Conservation (phyloP, 2,113 vertebrate genomes). For the Poicephalus meyeri region DNA sequence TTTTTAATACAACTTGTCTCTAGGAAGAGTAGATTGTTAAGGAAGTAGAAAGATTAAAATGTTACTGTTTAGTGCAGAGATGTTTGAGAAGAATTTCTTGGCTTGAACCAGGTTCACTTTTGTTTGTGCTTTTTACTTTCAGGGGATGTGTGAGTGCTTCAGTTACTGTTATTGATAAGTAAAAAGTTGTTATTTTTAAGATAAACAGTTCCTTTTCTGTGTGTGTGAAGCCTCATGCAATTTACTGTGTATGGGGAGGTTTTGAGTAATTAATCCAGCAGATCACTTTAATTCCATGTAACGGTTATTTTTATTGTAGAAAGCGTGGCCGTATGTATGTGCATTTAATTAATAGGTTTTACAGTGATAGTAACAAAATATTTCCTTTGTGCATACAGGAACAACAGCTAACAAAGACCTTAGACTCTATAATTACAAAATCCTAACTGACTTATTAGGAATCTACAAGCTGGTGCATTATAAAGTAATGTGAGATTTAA, state of each 20-base stretch:
- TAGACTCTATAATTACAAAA: slow-evolving; percentile 14
- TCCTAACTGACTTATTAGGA: slow-evolving; percentile 24
- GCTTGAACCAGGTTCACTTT: not conserved
- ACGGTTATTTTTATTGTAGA: not conserved
- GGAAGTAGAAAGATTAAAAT: not conserved
- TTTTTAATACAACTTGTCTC: not conserved
- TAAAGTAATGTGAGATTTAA: not conserved
- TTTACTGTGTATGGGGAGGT: not conserved
- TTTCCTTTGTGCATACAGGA: slow-evolving; percentile 1
- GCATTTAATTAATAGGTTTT: not conserved
- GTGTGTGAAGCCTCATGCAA: not conserved
- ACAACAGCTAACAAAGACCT: slow-evolving; percentile 52
- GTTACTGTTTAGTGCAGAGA: not conserved
- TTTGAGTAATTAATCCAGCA: not conserved
- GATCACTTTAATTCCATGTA: not conserved
- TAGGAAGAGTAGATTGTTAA: not conserved
- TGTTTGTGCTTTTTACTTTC: not conserved
- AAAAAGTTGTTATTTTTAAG: not conserved
- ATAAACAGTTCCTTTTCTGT: not conserved
- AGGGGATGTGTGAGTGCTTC: not conserved
- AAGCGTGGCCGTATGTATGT: not conserved
- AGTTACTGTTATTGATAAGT: not conserved
- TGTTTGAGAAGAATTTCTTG: not conserved
- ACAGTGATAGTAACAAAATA: not conserved
- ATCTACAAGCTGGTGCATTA: not conserved